Base-by-base conservation (phyloP, 2,888 invertebrate genomes). In the Biston stratarius region DNA sequence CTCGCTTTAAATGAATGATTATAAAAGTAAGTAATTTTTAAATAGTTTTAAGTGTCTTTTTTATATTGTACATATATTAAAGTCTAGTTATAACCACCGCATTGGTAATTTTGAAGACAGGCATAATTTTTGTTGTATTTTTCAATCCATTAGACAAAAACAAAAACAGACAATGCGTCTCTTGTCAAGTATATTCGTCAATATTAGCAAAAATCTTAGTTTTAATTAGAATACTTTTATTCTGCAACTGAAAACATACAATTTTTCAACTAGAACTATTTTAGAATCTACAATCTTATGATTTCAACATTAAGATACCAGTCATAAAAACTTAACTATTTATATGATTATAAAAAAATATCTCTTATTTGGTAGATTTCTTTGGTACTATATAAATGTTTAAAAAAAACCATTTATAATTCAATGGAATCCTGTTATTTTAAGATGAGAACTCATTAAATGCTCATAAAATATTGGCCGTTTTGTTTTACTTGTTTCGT, bases 1-100 rank as follows among this genome's bases (percentile, higher is more conserved):
- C 67, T 67, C 67, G 61, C 58, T 67, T 62, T 59, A 48, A 49
- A 44, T 62, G 52, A 53, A 62, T 24, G 10, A 33, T 12, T 8
- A n/a, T 14, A 42, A 57, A 52, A 47, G 42, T 61, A 49, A 1
- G 6, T 60, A 49, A 38, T 55, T 38, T 44, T 66, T 51, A 24
- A 48, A 42, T 61, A 66, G 52, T 57, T 55, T 38, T 47, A 57
- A 52, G 44, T 61, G 15, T 52, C 11, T 53, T 40, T 44, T 44
- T 48, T 56, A 45, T 1, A 14, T 45, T 61, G 57, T 66, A 66
- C 47, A 61, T 66, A 52, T 11, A 52, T 45, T 45, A 45, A 53
- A 7, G 5, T 51, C 55, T 44, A 61, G 44, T 53, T 61, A 45
- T 51, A 38, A 56, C 61, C 57, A 66, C 66, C 58, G 61, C 47